A percentile compares a stretch with the other conserved stretches of the same genome.
phyloP scores from a whole-genome alignment of 2,797 vertebrate species.

The Arnoldichthys spilopterus region DNA sequence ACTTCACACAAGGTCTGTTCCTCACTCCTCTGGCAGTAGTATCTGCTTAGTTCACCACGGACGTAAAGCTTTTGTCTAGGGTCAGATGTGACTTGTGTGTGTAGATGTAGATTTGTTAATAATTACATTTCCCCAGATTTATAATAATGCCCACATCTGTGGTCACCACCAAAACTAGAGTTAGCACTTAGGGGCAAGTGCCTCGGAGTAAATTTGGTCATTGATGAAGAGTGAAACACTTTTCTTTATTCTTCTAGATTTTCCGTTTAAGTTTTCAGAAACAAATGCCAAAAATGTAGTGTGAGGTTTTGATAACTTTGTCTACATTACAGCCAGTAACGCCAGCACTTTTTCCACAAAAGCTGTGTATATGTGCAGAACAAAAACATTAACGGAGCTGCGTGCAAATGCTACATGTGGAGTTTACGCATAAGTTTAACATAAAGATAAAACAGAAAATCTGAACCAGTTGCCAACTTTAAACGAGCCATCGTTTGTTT shows the following conservation, averaged over 20 bases:
- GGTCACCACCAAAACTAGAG: background rate
- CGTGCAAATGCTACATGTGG: background rate
- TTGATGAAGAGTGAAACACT: background rate
- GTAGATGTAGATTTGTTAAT: background rate
- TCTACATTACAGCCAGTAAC: background rate
- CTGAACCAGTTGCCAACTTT: background rate
- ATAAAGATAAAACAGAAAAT: no score
- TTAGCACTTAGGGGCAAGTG: background rate
- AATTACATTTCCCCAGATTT: background rate
- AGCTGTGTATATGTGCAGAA: background rate
- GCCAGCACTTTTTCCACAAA: background rate
- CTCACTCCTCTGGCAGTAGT: background rate
- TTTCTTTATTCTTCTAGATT: background rate
- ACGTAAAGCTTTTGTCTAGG: background rate
- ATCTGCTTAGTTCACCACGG: background rate
- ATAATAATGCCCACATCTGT: background rate
- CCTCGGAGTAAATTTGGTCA: background rate
- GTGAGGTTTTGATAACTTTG: slow-evolving; percentile 15
- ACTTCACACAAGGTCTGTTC: background rate
- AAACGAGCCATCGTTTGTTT: background rate
- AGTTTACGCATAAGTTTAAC: no score
- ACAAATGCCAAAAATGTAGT: slow-evolving; percentile 36
- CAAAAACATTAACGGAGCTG: background rate
- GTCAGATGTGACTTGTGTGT: background rate
- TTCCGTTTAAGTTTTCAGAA: background rate